Percentiles rank a stretch among this genome's conserved stretches.
Evolutionary conservation across 1,140 invertebrate genomes (phyloP).

Genomic region (Micrasema longulum): DNA sequence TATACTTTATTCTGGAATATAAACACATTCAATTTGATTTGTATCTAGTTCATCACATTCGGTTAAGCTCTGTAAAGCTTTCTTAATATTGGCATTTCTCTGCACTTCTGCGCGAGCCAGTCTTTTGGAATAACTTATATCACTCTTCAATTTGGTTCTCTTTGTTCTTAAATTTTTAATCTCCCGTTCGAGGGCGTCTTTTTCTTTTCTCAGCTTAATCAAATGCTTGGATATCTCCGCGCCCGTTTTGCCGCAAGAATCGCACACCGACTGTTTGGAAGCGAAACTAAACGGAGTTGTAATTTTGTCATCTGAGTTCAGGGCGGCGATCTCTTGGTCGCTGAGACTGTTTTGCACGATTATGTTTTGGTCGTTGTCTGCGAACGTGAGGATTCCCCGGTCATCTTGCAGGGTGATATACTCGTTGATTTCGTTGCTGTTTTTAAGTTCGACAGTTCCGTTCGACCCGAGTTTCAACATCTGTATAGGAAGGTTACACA

Average conservation of each 20-base stretch:
- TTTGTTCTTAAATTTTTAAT: constrained; percentile 13
- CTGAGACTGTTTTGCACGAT: constrained; percentile 1
- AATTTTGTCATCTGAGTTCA: constrained; percentile 1
- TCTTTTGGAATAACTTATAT: constrained; percentile 20
- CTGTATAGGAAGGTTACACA: constrained; percentile 39
- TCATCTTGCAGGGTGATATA: constrained; percentile 29
- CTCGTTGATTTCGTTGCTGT: constrained; percentile 10
- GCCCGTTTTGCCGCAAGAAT: constrained; percentile 29
- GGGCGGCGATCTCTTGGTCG: neutral
- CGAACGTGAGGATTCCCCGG: constrained; percentile 31
- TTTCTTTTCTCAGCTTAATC: constrained; percentile 23
- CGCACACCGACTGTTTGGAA: neutral
- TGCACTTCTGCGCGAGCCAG: neutral
- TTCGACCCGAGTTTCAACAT: constrained; percentile 35
- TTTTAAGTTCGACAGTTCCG: constrained; percentile 29
- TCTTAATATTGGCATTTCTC: constrained; percentile 22
- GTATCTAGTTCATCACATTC: constrained; percentile 13
- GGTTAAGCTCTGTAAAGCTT: constrained; percentile 10
- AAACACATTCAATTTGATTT: too few species aligned
- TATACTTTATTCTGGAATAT: too few species aligned
- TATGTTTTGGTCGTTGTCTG: constrained; percentile 20
- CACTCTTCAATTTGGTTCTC: constrained; percentile 25
- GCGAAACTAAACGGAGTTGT: neutral
- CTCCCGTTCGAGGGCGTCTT: constrained; percentile 18
- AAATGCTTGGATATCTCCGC: constrained; percentile 13